These are phyloP conservation scores for Monochamus alternatus DNA, from an alignment of 2,888 invertebrate genomes.

Conservation along the genomic window DNA sequence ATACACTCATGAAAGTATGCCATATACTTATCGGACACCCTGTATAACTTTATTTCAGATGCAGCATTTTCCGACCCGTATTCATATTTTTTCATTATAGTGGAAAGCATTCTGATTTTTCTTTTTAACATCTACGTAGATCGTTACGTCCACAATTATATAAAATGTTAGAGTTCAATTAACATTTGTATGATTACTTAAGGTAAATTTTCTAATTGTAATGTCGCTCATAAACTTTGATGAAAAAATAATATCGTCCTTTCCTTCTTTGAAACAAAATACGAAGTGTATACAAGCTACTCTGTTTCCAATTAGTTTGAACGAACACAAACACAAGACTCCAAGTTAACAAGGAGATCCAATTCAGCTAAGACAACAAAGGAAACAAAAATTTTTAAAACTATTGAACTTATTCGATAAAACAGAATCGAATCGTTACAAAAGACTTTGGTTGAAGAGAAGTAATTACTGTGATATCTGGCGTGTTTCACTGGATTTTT, in stretches of 20 bases:
- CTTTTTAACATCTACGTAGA: too few relatives aligned
- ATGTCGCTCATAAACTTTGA: neutral
- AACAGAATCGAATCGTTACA: constrained; percentile 45
- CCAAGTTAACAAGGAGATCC: constrained; percentile 44
- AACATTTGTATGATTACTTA: neutral
- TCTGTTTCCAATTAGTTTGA: constrained; percentile 44
- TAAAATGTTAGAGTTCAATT: neutral
- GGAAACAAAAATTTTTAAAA: constrained; percentile 49
- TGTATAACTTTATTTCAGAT: too few relatives aligned
- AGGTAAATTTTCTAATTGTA: constrained; percentile 7
- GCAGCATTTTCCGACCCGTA: too few relatives aligned
- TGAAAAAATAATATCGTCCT: constrained; percentile 12
- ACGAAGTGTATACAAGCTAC: constrained; percentile 39
- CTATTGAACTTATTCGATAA: constrained; percentile 54
- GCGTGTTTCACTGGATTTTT: constrained; percentile 50
- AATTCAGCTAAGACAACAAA: constrained; percentile 44
- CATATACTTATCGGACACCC: too few relatives aligned
- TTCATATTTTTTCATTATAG: too few relatives aligned
- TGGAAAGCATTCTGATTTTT: too few relatives aligned
- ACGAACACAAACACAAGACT: constrained; percentile 41
- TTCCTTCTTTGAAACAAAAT: constrained; percentile 30
- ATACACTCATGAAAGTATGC: too few relatives aligned
- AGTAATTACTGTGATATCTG: constrained; percentile 53
- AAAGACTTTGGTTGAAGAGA: constrained; percentile 49
- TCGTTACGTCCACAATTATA: too few relatives aligned